Evolutionary conservation across 2,888 invertebrate genomes (phyloP).

Genomic region (Drosophila infuscata): DNA sequence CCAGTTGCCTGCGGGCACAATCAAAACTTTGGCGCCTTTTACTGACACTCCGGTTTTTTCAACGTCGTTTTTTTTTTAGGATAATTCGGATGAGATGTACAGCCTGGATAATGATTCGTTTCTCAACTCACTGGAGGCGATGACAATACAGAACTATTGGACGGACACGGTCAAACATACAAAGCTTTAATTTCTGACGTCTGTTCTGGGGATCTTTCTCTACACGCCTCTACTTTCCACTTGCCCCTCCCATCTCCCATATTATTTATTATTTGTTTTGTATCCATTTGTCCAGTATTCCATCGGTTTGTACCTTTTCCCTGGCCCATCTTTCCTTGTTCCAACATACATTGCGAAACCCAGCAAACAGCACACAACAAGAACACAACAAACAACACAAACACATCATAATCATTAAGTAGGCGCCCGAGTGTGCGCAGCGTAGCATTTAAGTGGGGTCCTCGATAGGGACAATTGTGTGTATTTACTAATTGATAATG

Average conservation of each 20-base stretch:
- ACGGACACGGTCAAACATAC: slow-evolving; percentile 96
- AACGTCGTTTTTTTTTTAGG: slow-evolving; percentile 86
- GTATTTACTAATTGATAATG: slow-evolving; percentile 73
- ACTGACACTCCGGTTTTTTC: neutral
- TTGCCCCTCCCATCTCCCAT: neutral
- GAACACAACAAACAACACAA: slow-evolving; percentile 2
- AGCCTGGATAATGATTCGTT: slow-evolving; percentile 97
- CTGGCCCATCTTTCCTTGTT: neutral
- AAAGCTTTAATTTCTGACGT: slow-evolving; percentile 88
- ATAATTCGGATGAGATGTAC: slow-evolving; percentile 97
- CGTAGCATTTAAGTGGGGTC: slow-evolving; percentile 48
- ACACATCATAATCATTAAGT: slow-evolving; percentile 57
- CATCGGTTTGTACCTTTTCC: neutral
- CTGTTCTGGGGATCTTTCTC: slow-evolving; percentile 11
- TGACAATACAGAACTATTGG: slow-evolving; percentile 98
- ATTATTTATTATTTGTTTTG: slow-evolving; percentile 6
- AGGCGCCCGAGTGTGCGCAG: slow-evolving; percentile 35
- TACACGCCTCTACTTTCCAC: neutral
- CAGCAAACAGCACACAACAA: slow-evolving; percentile 17
- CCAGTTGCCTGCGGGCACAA: slow-evolving; percentile 20
- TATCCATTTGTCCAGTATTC: slow-evolving; percentile 1
- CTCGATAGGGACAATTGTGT: slow-evolving; percentile 18
- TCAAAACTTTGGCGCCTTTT: too few relatives aligned
- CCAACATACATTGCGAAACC: slow-evolving; percentile 2
- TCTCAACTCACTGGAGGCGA: slow-evolving; percentile 95